Conservation (phyloP, 2,888 invertebrate species). For the Rhagonycha fulva region DNA sequence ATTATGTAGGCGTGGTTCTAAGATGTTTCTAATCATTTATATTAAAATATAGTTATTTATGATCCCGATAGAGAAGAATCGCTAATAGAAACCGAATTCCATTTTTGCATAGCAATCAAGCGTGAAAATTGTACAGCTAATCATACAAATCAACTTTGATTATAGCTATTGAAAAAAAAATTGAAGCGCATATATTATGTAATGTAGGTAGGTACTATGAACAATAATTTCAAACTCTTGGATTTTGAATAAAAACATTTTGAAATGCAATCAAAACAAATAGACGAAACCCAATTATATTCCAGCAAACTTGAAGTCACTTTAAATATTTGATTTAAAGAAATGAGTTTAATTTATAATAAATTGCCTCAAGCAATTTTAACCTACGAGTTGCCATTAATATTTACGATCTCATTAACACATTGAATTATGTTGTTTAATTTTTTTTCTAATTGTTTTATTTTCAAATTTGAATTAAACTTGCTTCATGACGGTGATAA, state of each 20-base stretch:
- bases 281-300: not conserved
- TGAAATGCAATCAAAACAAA: not conserved
- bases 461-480: not conserved
- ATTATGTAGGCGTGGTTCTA: not conserved
- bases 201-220: too few relatives aligned
- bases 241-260: not conserved
- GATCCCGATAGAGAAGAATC: not conserved
- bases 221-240: not conserved
- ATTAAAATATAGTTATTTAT: not conserved
- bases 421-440: not conserved
- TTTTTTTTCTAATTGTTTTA: not conserved
- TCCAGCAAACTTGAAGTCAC: not conserved
- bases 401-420: slow-evolving; percentile 1
- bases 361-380: not conserved
- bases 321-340: not conserved
- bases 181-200: not conserved
- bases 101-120: not conserved
- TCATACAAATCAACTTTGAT: not conserved
- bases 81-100: not conserved
- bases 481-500: not conserved
- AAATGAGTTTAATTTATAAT: not conserved
- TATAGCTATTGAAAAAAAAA: not conserved
- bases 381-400: not conserved
- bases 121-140: not conserved
- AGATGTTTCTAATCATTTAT: slow-evolving; percentile 1